Conservation (phyloP, 2,113 vertebrate genomes). For the Tiliqua scincoides region DNA sequence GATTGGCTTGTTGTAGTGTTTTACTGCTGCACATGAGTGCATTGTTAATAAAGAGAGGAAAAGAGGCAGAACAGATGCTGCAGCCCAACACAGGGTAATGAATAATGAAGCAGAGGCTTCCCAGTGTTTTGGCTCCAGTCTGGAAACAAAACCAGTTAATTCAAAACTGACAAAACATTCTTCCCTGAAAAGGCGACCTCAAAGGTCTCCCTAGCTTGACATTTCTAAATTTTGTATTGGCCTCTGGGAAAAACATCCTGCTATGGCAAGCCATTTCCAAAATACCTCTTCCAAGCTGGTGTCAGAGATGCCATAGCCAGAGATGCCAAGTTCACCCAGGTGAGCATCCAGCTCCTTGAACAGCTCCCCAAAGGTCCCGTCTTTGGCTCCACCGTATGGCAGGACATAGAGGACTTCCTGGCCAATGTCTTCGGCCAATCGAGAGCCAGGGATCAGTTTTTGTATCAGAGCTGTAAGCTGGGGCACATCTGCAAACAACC, state of each 20-base stretch:
- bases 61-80: too few relatives aligned
- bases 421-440: conserved; percentile 82
- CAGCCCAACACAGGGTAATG: too few relatives aligned
- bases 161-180: too few relatives aligned
- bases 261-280: too few relatives aligned
- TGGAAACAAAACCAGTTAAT: too few relatives aligned
- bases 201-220: too few relatives aligned
- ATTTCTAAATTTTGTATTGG: neutral
- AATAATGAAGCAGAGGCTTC: too few relatives aligned
- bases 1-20: too few relatives aligned
- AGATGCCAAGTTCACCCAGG: conserved; percentile 78
- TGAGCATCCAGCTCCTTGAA: conserved; percentile 81
- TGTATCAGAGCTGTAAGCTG: conserved; percentile 77
- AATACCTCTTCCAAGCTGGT: conserved; percentile 90
- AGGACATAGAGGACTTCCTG: conserved; percentile 81
- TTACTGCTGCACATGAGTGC: too few relatives aligned
- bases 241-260: neutral
- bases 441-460: conserved; percentile 72
- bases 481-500: conserved; percentile 65
- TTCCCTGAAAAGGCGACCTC: too few relatives aligned
- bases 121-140: too few relatives aligned
- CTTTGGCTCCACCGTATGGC: conserved; percentile 80
- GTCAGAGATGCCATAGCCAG: conserved; percentile 87
- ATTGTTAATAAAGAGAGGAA: too few relatives aligned
- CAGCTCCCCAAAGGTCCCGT: conserved; percentile 78